Evolutionary conservation across 2,113 vertebrate genomes (phyloP), one percentile per base, ranked within the genome.

Genomic region (Oenanthe oenanthe): DNA sequence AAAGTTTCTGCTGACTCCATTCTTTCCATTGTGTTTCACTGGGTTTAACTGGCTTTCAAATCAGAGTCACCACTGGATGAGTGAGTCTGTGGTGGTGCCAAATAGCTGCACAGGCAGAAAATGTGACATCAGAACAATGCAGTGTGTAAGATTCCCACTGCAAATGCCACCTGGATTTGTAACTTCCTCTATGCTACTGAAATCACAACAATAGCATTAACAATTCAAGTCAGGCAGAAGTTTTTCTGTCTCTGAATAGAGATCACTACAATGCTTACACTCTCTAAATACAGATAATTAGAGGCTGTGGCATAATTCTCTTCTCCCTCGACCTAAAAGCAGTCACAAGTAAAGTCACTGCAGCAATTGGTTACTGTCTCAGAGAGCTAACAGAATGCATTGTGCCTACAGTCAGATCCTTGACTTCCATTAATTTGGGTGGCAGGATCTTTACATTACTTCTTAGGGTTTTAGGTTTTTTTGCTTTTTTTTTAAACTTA

Each of bases 261-360:
- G 56, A 92, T 95, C 67, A n/a, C 56, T 63, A 82, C 77, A 89
- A 88, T 81, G 75, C 84, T 96, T 94, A 83, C 32, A 26, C 60
- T 94, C 40, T 78, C 80, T 95, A 95, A 95, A 96, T 86, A 83
- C 63, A 73, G 93, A 60, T 94, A 94, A 83, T 94, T 92, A 94
- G 67, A 70, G 77, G 63, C 88, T 95, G 86, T 91, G 75, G 85
- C 57, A 56, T 80, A 91, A 88, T 88, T 95, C 81, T 92, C 15
- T 73, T 91, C 57, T 93, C 47, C 47, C 40, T 95, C 28, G 15
- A 89, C 82, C 71, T 72, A 62, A 85, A 85, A 96, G 50, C 62
- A 83, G 60, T 82, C 80, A 95, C 3, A 1, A 92, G 48, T 76
- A 48, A 89, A 89, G 82, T 79, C 67, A 80, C 45, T 80, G 85